These are phyloP conservation scores for Coluber constrictor DNA, from an alignment of 2,797 vertebrate genomes.

Conservation along the genomic window DNA sequence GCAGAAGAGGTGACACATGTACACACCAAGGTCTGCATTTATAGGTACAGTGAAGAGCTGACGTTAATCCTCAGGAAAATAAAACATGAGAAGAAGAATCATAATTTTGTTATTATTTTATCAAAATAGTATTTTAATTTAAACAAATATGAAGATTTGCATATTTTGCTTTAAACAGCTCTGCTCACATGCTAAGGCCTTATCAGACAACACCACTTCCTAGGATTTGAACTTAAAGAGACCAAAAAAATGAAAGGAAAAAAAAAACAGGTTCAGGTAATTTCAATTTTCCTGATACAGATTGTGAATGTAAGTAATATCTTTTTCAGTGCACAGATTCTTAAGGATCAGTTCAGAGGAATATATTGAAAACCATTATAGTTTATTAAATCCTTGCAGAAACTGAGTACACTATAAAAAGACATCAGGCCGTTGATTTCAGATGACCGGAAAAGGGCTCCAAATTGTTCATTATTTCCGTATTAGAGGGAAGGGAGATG, in stretches of 20 bases:
- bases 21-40: neutral
- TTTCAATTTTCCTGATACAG: neutral
- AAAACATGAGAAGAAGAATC: neutral
- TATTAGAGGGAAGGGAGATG: neutral
- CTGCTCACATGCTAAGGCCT: neutral
- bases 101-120: neutral
- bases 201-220: neutral
- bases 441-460: neutral
- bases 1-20: neutral
- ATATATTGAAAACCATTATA: neutral
- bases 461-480: neutral
- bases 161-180: neutral
- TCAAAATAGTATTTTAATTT: neutral
- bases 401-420: neutral
- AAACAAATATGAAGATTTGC: neutral
- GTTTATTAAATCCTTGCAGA: neutral
- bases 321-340: neutral
- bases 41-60: neutral
- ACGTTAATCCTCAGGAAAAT: neutral
- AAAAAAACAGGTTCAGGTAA: neutral
- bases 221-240: neutral
- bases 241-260: neutral
- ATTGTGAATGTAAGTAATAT: neutral
- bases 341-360: neutral
- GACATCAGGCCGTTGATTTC: neutral